phyloP scores from a whole-genome alignment of 2,888 invertebrate genomes.

The Thereva nobilitata region DNA sequence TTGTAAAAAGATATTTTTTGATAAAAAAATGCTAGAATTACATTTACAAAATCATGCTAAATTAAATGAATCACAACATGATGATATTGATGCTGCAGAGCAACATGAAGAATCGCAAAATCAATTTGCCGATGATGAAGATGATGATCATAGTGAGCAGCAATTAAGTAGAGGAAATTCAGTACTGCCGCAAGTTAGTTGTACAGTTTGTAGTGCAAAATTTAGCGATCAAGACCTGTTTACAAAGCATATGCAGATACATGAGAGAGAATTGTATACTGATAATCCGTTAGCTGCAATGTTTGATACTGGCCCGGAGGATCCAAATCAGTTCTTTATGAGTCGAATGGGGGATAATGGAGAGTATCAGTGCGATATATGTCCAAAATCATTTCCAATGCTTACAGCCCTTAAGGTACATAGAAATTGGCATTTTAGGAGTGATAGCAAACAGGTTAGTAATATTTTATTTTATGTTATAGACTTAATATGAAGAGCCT shows the following conservation, averaged over 20 bases:
- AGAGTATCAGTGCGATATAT: constrained; percentile 58
- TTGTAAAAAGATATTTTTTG: constrained; percentile 58
- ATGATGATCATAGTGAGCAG: constrained; percentile 37
- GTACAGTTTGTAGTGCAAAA: constrained; percentile 55
- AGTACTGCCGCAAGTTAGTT: constrained; percentile 49
- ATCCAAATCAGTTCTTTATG: constrained; percentile 55
- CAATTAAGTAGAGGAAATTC: background rate
- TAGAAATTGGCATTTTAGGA: constrained; percentile 60
- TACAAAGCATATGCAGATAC: constrained; percentile 55
- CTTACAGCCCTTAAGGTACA: constrained; percentile 59
- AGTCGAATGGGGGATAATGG: constrained; percentile 56
- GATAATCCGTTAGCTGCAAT: constrained; percentile 57
- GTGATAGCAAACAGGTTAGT: constrained; percentile 59
- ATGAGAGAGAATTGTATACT: constrained; percentile 55
- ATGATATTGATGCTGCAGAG: background rate
- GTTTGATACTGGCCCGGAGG: constrained; percentile 57
- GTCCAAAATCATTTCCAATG: constrained; percentile 56
- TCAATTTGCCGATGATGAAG: constrained; percentile 41
- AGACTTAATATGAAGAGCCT: too few relatives aligned
- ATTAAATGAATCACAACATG: background rate
- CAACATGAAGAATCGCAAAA: constrained; percentile 48
- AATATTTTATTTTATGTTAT: constrained; percentile 13
- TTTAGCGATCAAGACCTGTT: constrained; percentile 57
- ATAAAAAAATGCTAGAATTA: constrained; percentile 55
- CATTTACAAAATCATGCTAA: constrained; percentile 48